A percentile compares a stretch with the other conserved stretches of the same genome.
Evolutionary conservation across 2,113 vertebrate genomes (phyloP).

Genomic region (Epinephelus lanceolatus): DNA sequence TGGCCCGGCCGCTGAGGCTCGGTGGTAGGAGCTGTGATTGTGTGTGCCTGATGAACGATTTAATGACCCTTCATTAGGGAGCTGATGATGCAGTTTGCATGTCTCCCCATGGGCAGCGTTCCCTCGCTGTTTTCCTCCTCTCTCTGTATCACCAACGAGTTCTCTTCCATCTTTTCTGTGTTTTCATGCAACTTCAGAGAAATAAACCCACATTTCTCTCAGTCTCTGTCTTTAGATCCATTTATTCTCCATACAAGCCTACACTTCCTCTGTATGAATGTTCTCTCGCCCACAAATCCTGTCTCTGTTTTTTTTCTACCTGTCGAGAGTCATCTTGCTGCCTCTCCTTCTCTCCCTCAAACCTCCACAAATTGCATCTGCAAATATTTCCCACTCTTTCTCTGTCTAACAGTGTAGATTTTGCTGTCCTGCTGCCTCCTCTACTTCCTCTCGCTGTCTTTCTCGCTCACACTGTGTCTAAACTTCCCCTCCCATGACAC

Average conservation of each 20-base stretch:
- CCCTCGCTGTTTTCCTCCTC: constrained; percentile 39
- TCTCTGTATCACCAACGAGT: constrained; percentile 11
- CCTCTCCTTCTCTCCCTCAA: constrained; percentile 33
- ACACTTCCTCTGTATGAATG: constrained; percentile 21
- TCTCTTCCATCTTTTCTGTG: constrained; percentile 10
- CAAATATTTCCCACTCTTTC: constrained; percentile 10
- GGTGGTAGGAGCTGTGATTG: constrained; percentile 58
- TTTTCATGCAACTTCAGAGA: constrained; percentile 19
- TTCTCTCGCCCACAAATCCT: background rate
- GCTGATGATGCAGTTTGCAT: constrained; percentile 68
- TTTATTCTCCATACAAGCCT: constrained; percentile 18
- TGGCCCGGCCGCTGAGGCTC: constrained; percentile 47
- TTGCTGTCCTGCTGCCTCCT: constrained; percentile 12
- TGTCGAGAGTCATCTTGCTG: constrained; percentile 3
- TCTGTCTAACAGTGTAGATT: constrained; percentile 10
- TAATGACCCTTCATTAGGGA: constrained; percentile 74
- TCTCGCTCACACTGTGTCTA: constrained; percentile 8
- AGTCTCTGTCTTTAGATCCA: constrained; percentile 2
- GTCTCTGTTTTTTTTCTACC: constrained; percentile 3
- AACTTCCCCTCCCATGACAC: constrained; percentile 14
- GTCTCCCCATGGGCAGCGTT: constrained; percentile 55
- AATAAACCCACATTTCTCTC: background rate
- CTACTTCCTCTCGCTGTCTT: constrained; percentile 8
- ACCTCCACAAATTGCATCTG: constrained; percentile 27
- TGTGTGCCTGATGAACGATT: constrained; percentile 70